A percentile compares a stretch with the other conserved stretches of the same genome.
phyloP scores from a whole-genome alignment of 2,113 vertebrate genomes.

The Grallaria varia region DNA sequence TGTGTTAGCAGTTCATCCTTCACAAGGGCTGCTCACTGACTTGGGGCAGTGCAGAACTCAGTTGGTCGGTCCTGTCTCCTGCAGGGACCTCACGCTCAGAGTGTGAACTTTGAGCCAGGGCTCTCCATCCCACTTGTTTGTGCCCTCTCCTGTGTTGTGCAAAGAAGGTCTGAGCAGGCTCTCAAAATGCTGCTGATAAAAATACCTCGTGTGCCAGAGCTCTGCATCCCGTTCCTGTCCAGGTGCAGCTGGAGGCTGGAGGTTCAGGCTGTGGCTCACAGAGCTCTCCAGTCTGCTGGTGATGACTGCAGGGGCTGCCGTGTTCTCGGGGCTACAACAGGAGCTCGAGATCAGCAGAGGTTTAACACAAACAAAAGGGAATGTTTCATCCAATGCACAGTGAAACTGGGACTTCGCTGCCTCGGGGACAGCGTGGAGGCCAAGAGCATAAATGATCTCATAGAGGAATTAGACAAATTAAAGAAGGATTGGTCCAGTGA shows the following conservation, averaged over 20 bases:
- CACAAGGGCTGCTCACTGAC: background rate
- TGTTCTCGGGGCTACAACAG: background rate
- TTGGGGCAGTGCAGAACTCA: background rate
- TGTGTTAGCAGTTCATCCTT: background rate
- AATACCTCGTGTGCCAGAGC: background rate
- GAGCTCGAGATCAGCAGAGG: background rate
- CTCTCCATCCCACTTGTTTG: fast-evolving
- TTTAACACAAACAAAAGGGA: background rate
- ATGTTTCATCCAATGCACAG: background rate
- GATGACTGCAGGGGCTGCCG: background rate
- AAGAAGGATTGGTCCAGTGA: constrained; percentile 32
- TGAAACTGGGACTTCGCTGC: background rate
- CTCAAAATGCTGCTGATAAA: background rate
- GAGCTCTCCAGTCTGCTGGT: background rate
- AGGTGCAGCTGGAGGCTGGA: background rate
- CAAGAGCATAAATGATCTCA: constrained; percentile 42
- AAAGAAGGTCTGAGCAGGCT: background rate
- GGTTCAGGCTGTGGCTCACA: background rate
- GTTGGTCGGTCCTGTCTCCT: background rate
- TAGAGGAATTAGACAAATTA: constrained; percentile 53
- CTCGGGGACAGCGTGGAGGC: background rate
- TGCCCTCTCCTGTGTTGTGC: background rate
- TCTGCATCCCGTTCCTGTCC: background rate
- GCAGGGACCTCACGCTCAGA: background rate
- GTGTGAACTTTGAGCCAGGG: background rate